Conservation (phyloP, 2,113 vertebrate species). For the Tachysurus vachellii region DNA sequence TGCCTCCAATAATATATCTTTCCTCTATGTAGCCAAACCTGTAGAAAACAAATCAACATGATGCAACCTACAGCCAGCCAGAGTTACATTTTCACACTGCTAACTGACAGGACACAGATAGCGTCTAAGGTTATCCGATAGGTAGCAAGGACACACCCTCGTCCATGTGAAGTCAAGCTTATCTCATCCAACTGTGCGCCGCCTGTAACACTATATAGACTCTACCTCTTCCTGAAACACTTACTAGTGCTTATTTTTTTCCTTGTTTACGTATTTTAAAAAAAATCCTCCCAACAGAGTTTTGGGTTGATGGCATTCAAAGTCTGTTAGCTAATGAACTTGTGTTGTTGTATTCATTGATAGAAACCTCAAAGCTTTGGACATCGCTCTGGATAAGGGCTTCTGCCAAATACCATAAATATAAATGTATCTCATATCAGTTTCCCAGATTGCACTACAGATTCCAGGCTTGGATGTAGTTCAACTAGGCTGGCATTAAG, state of each 20-base stretch:
- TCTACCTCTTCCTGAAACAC: no score
- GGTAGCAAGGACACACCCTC: not conserved
- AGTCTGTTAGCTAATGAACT: no score
- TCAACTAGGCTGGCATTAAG: not conserved
- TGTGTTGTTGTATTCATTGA: no score
- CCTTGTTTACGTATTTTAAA: no score
- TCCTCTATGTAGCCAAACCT: slow-evolving; percentile 60
- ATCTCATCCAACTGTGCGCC: not conserved
- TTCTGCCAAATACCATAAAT: no score
- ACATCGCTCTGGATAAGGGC: no score
- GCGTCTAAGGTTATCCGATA: slow-evolving; percentile 21
- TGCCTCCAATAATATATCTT: slow-evolving; percentile 16
- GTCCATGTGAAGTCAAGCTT: not conserved
- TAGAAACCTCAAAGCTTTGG: no score
- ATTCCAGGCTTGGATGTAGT: not conserved
- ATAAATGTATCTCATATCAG: not conserved
- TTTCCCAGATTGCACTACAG: not conserved
- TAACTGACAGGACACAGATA: slow-evolving; percentile 6
- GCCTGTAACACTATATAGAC: not conserved
- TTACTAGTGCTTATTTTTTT: no score
- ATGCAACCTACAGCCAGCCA: slow-evolving; percentile 34
- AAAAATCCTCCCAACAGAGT: no score
- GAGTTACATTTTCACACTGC: slow-evolving; percentile 33
- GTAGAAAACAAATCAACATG: slow-evolving; percentile 62
- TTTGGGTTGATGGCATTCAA: no score